These are phyloP conservation scores for Eupithecia abbreviata DNA, from an alignment of 2,888 invertebrate species.

Conservation along the genomic window DNA sequence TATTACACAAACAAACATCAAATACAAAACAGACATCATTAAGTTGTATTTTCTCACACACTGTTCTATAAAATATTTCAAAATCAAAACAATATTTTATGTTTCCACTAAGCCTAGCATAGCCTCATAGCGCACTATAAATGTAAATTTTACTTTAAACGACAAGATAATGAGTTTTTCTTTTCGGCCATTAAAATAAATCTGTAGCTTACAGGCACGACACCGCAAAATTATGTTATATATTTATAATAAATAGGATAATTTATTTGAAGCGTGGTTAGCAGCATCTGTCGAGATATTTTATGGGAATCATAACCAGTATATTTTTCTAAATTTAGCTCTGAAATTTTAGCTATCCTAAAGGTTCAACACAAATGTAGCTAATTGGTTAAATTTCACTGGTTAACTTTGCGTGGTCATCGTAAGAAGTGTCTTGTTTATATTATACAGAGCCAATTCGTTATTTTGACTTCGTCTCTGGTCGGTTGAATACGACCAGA, in stretches of 20 bases:
- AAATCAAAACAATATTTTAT: constrained; percentile 22
- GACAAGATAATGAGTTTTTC: constrained; percentile 28
- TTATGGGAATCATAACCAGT: neutral
- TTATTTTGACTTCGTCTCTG: neutral
- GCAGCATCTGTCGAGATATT: neutral
- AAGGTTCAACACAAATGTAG: neutral
- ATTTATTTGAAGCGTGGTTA: neutral
- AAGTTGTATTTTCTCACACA: no score
- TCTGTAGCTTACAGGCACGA: constrained; percentile 14
- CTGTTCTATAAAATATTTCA: no score
- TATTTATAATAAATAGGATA: constrained; percentile 6
- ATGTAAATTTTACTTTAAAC: constrained; percentile 31
- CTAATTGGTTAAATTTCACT: neutral
- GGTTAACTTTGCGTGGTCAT: neutral
- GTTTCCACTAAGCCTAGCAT: constrained; percentile 18
- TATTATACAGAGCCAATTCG: neutral
- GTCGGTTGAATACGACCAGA: constrained; percentile 24
- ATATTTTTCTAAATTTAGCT: neutral
- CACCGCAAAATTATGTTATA: constrained; percentile 11
- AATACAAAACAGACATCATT: no score
- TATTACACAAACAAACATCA: no score
- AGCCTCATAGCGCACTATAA: constrained; percentile 19
- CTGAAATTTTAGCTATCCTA: neutral
- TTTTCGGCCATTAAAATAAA: constrained; percentile 37
- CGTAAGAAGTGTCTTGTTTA: neutral